Evolutionary conservation across 2,888 invertebrate genomes (phyloP).

Genomic region (Lasioglossum marginatum): DNA sequence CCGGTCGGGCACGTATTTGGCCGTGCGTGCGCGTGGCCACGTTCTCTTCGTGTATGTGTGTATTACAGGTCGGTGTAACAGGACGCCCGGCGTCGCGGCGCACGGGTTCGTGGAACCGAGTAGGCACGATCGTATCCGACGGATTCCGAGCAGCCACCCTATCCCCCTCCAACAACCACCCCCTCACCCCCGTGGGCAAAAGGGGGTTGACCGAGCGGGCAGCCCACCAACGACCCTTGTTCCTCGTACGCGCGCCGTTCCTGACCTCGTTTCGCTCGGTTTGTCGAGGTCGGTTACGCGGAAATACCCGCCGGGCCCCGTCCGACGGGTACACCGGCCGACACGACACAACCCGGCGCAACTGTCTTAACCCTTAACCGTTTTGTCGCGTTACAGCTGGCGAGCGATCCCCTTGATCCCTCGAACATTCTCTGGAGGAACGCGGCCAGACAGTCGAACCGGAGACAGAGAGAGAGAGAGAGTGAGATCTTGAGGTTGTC

Average conservation of each 20-base stretch:
- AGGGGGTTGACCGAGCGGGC: conserved; percentile 39
- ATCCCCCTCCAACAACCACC: background rate
- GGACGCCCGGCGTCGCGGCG: conserved; percentile 12
- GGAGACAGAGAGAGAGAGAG: background rate
- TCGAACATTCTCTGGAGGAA: background rate
- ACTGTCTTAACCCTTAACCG: conserved; percentile 18
- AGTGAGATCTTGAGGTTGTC: background rate
- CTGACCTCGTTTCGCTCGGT: conserved; percentile 81
- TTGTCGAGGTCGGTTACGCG: conserved; percentile 81
- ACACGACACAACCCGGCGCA: background rate
- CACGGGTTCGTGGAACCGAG: conserved; percentile 44
- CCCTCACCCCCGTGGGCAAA: background rate
- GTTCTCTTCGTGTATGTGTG: background rate
- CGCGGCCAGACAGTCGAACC: background rate
- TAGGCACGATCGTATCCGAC: conserved; percentile 71
- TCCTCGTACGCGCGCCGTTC: conserved; percentile 71
- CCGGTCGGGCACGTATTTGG: conserved; percentile 24
- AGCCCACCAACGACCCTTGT: conserved; percentile 67
- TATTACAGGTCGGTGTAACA: conserved; percentile 55
- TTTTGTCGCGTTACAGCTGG: conserved; percentile 20
- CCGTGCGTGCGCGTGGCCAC: conserved; percentile 20
- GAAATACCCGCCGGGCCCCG: conserved; percentile 62
- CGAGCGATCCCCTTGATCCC: background rate
- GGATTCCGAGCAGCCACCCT: conserved; percentile 60
- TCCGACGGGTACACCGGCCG: conserved; percentile 6